phyloP scores from a whole-genome alignment of 2,888 invertebrate genomes.

The Amphiduros pacificus region DNA sequence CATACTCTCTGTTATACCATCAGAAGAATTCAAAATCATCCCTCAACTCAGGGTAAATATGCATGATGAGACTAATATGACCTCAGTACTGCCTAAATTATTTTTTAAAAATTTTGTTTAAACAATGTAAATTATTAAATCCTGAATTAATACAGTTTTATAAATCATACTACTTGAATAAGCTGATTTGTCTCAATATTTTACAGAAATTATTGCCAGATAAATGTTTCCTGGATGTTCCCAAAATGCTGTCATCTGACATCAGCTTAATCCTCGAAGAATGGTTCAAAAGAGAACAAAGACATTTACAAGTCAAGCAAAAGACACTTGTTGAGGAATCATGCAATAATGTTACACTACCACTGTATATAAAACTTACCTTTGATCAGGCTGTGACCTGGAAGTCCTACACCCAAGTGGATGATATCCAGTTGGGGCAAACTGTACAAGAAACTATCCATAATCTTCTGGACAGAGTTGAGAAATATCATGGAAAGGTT shows the following conservation, averaged over 20 bases:
- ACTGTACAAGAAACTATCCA: constrained; percentile 3
- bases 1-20: neutral
- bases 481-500: constrained; percentile 18
- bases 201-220: neutral
- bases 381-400: constrained; percentile 21
- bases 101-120: too few relatives aligned
- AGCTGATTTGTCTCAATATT: too few relatives aligned
- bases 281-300: neutral
- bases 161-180: too few relatives aligned
- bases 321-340: neutral
- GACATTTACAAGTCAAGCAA: neutral
- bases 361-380: constrained; percentile 23
- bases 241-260: neutral
- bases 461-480: constrained; percentile 17
- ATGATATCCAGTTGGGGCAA: neutral
- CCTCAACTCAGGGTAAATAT: neutral
- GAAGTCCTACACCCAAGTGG: constrained; percentile 26
- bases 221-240: neutral
- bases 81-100: too few relatives aligned
- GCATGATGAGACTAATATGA: too few relatives aligned
- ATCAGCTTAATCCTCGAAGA: neutral
- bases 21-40: neutral
- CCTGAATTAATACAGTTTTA: too few relatives aligned
- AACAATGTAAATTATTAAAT: too few relatives aligned
- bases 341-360: constrained; percentile 4